A percentile compares a stretch with the other conserved stretches of the same genome.
phyloP scores from a whole-genome alignment of 1,140 invertebrate genomes.

The Phymorhynchus buccinoides region DNA sequence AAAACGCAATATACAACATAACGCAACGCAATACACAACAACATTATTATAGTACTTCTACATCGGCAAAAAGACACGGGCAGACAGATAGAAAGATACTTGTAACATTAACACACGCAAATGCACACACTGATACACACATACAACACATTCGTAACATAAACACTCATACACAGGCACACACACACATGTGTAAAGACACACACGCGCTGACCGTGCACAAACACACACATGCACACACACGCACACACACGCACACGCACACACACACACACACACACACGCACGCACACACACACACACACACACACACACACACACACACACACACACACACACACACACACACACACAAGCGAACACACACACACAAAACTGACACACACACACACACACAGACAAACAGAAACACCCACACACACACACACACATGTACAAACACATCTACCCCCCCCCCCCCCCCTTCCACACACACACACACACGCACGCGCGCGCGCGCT shows the following conservation, averaged over 20 bases:
- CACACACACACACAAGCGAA: background rate
- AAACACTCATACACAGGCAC: no score
- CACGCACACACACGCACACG: background rate
- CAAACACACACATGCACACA: background rate
- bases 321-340: background rate
- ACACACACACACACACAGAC: background rate
- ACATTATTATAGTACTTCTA: background rate
- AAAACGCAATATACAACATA: no score
- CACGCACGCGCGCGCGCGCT: background rate
- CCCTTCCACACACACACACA: background rate
- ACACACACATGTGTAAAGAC: no score
- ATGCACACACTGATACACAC: no score
- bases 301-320: background rate
- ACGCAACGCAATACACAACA: no score
- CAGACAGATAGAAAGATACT: background rate
- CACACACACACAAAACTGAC: background rate
- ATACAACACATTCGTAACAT: no score
- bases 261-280: no score
- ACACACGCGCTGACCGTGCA: background rate
- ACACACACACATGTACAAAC: no score
- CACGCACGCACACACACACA: no score
- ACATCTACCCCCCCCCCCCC: no score
- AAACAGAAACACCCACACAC: background rate
- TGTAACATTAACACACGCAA: background rate
- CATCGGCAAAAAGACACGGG: background rate